Base-by-base conservation (phyloP, 2,888 invertebrate genomes). In the Sinohyriopsis cumingii region DNA sequence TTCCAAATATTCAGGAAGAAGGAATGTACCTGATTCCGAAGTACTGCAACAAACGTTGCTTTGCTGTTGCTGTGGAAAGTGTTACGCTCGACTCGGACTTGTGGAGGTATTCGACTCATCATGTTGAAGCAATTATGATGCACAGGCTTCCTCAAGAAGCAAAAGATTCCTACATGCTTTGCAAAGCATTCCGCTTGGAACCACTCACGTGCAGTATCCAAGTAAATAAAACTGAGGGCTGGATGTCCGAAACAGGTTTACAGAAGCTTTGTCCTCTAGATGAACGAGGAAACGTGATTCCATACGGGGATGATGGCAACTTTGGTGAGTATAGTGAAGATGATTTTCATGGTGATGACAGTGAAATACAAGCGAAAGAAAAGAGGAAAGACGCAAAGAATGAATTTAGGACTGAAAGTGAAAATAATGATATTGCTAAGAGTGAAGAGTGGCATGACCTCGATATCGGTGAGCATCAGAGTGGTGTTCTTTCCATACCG, bases 1-100 rank as follows among this genome's bases (percentile, higher is more conserved):
- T 74, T 3, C 60, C 57, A 53, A 57, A 74, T 59, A 62, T 71
- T 28, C 22, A 68, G 25, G 19, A 65, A 15, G 65, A 25, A 19
- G 73, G 73, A 6, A 71, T 71, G 53, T 74, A 70, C 54, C 57
- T 71, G 7, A 66, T 74, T 25, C 73, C 73, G n/a, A 74, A 74
- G 55, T 59, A 63, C 24, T 71, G 70, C 33, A n/a, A 20, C 15
- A 59, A 66, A n/a, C 22, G 45, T 45, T 12, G 59, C 3, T n/a
- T 25, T 28, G 56, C 24, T 33, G 54, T 25, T 45, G 53, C 62
- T 20, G 33, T 19, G 22, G 63, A 62, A 15, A 53, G 9, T 19
- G 20, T 62, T 19, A 25, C 68, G 3, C 15, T 28, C 4, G 45
- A 20, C 19, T 45, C 63, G 6, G 68, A 74, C 56, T 55, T 71